These are phyloP conservation scores for Nyctereutes procyonoides DNA, from an alignment of 2,113 vertebrate genomes.

Conservation along the genomic window DNA sequence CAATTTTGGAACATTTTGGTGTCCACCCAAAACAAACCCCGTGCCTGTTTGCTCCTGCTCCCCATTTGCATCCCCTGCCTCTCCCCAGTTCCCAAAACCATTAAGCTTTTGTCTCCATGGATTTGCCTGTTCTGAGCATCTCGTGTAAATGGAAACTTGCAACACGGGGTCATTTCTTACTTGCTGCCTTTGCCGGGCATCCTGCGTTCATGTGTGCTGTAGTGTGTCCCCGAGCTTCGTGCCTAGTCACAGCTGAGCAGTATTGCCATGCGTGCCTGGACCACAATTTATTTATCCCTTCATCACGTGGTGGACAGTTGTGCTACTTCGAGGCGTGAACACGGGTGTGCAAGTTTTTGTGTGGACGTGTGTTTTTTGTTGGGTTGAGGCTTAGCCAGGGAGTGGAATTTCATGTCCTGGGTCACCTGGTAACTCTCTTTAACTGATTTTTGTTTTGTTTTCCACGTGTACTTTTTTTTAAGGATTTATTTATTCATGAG, in stretches of 20 bases:
- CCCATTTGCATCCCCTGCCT: accelerated
- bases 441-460: not conserved
- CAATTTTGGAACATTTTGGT: accelerated
- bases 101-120: accelerated
- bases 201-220: accelerated
- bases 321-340: accelerated
- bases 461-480: not conserved
- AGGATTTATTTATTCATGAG: too few relatives aligned
- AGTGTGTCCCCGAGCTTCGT: accelerated
- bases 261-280: accelerated
- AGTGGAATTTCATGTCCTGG: not conserved
- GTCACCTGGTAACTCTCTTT: too few relatives aligned
- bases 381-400: not conserved
- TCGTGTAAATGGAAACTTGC: too few relatives aligned
- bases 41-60: accelerated
- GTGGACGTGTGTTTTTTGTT: not conserved
- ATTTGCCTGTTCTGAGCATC: too few relatives aligned
- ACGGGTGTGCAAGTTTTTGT: not conserved
- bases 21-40: not conserved
- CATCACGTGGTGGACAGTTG: accelerated
- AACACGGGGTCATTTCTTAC: accelerated
- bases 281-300: accelerated
- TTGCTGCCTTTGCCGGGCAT: accelerated
- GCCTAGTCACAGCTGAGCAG: not conserved
- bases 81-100: accelerated